Conservation (phyloP, 2,888 invertebrate genomes). For the Hirtodrosophila alboralis region DNA sequence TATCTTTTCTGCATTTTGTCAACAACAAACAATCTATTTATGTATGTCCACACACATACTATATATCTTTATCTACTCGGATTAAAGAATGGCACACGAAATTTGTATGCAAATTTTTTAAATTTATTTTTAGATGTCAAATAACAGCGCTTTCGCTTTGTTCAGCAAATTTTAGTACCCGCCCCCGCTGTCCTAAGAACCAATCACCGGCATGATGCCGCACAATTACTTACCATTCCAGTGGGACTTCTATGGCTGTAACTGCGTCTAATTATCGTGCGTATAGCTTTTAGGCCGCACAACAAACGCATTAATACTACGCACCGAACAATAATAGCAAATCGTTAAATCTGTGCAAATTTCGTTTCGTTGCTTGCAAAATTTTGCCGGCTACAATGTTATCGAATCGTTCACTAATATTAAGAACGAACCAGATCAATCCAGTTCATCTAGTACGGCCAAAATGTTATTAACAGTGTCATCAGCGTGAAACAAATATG, state of each 20-base stretch:
- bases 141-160: constrained; percentile 29
- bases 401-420: background rate
- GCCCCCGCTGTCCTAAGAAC: constrained; percentile 14
- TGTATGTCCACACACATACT: constrained; percentile 1
- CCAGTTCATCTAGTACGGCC: no score
- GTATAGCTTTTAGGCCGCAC: constrained; percentile 33
- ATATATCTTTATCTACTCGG: constrained; percentile 12
- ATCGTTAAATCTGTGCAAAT: constrained; percentile 10
- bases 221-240: constrained; percentile 45
- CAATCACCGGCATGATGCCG: background rate
- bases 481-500: no score
- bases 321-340: constrained; percentile 1
- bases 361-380: constrained; percentile 31
- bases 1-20: constrained; percentile 13
- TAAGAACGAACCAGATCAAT: no score
- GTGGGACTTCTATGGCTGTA: constrained; percentile 19
- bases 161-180: constrained; percentile 21
- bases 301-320: constrained; percentile 59
- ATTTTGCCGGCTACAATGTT: constrained; percentile 42
- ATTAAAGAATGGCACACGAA: constrained; percentile 4
- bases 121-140: constrained; percentile 62
- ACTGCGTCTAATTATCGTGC: constrained; percentile 36
- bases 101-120: constrained; percentile 58
- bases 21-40: background rate
- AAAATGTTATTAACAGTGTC: no score